Evolutionary conservation across 2,113 vertebrate genomes (phyloP).

Genomic region (Rhombomys opimus): DNA sequence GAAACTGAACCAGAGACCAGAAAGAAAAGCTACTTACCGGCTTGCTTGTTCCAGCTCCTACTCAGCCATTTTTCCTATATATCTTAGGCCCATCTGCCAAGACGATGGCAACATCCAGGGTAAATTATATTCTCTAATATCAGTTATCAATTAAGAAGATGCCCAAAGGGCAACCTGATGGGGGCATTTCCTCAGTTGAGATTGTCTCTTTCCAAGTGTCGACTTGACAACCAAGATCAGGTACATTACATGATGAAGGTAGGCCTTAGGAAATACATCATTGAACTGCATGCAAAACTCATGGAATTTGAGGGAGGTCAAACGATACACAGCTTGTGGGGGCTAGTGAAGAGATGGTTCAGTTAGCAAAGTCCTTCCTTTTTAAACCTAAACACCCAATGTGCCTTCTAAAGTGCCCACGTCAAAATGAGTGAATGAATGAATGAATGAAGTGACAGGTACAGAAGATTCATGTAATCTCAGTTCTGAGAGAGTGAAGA

Average conservation of each 20-base stretch:
- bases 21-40: too few species aligned
- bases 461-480: background rate
- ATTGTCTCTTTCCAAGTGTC: background rate
- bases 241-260: background rate
- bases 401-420: too few species aligned
- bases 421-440: background rate
- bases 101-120: background rate
- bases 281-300: background rate
- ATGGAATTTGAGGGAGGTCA: background rate
- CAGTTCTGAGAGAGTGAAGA: background rate
- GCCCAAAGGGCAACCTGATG: fast-evolving
- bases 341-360: background rate
- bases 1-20: background rate
- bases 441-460: background rate
- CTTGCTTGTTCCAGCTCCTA: background rate
- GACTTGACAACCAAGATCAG: background rate
- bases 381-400: background rate
- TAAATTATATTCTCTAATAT: background rate
- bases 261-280: background rate
- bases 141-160: background rate
- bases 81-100: too few species aligned
- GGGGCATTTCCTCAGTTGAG: background rate
- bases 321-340: background rate
- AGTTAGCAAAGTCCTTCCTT: background rate
- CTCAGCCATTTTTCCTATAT: background rate